Evolutionary conservation across 2,797 vertebrate genomes (phyloP).

Genomic region (Margarornis squamiger): DNA sequence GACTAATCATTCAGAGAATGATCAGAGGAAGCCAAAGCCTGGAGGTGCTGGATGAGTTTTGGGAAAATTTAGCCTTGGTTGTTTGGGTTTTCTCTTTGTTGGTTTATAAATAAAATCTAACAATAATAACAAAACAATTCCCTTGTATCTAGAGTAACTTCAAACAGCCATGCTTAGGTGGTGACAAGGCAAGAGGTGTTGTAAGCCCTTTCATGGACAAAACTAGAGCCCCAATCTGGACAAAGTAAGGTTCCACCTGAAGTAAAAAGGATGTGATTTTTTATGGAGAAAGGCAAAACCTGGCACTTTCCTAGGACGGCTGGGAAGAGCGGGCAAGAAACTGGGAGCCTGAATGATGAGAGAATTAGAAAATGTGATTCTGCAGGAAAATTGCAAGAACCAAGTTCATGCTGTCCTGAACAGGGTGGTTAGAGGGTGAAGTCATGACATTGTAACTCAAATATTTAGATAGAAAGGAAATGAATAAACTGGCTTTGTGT

Average conservation of each 20-base stretch:
- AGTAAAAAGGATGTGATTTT: background rate
- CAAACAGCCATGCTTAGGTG: background rate
- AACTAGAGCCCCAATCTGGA: background rate
- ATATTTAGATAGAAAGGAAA: background rate
- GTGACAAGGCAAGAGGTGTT: background rate
- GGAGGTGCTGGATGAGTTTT: background rate
- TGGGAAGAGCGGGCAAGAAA: accelerated
- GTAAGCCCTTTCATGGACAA: background rate
- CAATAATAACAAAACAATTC: background rate
- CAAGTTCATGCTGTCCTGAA: background rate
- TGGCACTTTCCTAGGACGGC: background rate
- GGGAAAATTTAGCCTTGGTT: background rate
- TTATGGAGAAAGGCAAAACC: background rate
- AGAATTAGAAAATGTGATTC: background rate
- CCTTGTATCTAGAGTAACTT: background rate
- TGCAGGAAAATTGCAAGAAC: background rate
- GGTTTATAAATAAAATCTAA: background rate
- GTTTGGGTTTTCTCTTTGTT: background rate
- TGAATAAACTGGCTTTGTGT: background rate
- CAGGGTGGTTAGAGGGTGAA: background rate
- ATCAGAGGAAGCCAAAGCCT: constrained; percentile 10
- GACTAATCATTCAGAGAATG: background rate
- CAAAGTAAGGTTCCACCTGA: background rate
- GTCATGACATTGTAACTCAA: background rate
- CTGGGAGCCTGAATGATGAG: background rate